These are phyloP conservation scores for Halocynthia aurantium DNA, from an alignment of 23 tunicate genomes.

Conservation along the genomic window DNA sequence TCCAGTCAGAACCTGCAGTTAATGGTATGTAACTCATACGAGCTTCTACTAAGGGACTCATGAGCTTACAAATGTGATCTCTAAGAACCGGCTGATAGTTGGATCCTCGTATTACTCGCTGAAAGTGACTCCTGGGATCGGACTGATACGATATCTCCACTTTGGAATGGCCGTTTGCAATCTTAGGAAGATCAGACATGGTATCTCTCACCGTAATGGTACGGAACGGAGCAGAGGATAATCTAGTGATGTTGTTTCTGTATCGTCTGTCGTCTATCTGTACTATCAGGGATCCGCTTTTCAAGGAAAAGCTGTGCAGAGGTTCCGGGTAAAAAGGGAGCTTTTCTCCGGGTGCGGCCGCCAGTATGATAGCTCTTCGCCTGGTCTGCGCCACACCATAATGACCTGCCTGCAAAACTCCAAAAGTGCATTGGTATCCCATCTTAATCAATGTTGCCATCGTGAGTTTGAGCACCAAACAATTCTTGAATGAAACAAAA, in stretches of 20 bases:
- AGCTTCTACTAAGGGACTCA: constrained; percentile 72
- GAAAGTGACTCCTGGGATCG: constrained; percentile 66
- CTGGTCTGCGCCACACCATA: constrained; percentile 88
- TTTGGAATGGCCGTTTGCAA: constrained; percentile 71
- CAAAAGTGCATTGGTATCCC: constrained; percentile 94
- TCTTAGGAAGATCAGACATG: constrained; percentile 84
- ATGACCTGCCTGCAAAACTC: constrained; percentile 85
- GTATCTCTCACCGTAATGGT: constrained; percentile 83
- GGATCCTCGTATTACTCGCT: constrained; percentile 53
- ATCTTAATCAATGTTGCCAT: constrained; percentile 59
- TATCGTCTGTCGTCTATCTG: constrained; percentile 62
- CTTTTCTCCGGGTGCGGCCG: constrained; percentile 88
- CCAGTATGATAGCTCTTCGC: constrained; percentile 75
- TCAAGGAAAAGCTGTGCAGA: constrained; percentile 63
- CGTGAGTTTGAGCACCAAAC: constrained; percentile 70
- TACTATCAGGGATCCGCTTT: constrained; percentile 52
- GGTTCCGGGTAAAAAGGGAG: constrained; percentile 87
- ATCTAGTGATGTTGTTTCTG: constrained; percentile 47
- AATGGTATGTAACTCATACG: constrained; percentile 67
- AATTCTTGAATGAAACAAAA: constrained; percentile 74
- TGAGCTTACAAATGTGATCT: constrained; percentile 76
- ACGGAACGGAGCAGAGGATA: constrained; percentile 64
- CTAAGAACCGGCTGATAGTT: constrained; percentile 47
- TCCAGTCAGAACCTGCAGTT: constrained; percentile 84
- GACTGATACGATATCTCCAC: constrained; percentile 42